Conservation (phyloP, 2,113 vertebrate species). For the Chaenocephalus aceratus region DNA sequence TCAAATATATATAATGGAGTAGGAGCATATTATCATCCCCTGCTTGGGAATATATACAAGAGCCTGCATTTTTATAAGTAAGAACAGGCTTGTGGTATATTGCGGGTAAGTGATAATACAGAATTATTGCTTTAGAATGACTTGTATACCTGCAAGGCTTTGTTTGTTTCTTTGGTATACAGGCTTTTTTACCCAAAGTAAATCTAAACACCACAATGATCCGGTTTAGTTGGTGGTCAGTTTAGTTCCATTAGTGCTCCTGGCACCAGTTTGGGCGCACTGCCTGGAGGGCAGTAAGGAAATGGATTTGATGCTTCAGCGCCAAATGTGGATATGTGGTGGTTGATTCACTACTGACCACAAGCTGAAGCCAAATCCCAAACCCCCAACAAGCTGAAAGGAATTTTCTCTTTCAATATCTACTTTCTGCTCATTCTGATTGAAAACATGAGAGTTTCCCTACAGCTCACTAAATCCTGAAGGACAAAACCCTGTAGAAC, state of each 20-base stretch:
- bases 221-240: background rate
- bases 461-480: background rate
- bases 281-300: conserved; percentile 18
- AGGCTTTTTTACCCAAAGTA: background rate
- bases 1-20: conserved; percentile 16
- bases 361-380: conserved; percentile 21
- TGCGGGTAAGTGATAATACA: background rate
- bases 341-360: conserved; percentile 16
- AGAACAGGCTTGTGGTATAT: conserved; percentile 15
- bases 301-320: background rate
- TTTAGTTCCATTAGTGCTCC: conserved; percentile 8
- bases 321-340: conserved; percentile 1
- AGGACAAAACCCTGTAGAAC: background rate
- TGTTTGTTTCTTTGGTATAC: conserved; percentile 32
- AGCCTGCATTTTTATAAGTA: conserved; percentile 18
- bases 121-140: background rate
- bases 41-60: conserved; percentile 29
- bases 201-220: background rate
- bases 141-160: conserved; percentile 6
- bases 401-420: background rate
- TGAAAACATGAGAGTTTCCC: background rate
- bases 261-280: background rate
- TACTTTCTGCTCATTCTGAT: background rate
- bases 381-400: conserved; percentile 20
- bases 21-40: conserved; percentile 26